Base-by-base conservation (phyloP, 1,140 invertebrate genomes). In the Elymnias hypermnestra region DNA sequence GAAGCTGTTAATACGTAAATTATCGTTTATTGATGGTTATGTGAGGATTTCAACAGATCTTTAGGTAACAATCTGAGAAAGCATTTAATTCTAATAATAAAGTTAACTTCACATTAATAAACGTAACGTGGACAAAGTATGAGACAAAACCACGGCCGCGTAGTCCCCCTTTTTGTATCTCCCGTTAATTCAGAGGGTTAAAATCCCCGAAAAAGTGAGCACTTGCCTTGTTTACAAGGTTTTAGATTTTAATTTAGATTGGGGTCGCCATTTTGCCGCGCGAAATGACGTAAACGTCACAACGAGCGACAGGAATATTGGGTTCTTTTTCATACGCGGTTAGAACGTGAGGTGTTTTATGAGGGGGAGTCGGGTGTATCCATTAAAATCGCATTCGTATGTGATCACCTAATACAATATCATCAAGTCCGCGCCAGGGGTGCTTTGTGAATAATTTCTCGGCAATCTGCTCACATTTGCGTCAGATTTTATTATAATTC, bases 211-310 rank as follows among this genome's bases (percentile, higher is more conserved):
- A 87, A 87, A 87, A 87, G 86, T 87, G 86, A 87, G 83, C 86
- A 87, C 86, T 87, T 86, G 84, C 72, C 86, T 87, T 87, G 86
- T 87, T 87, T 87, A 87, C 86, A 87, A 87, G 84, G 86, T 83
- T 87, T 87, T 87, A 87, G 86, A 87, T 87, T 87, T 87, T 87
- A 87, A 87, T 87, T 87, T 87, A 87, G 86, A 87, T 87, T 86
- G 82, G 86, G 83, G 83, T 78, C 31, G 60, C 28, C 25, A 48
- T 49, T 28, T 53, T 46, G 10, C 38, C 49, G 40, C 23, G 41
- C 60, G 40, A 66, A 82, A 65, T 53, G 68, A 55, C 74, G 57
- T 73, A 82, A 74, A 59, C 49, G 71, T 44, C 65, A 54, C 0
- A 17, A 33, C 31, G 36, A 42, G 41, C 48, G 45, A 40, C 54